Conservation (phyloP, 2,797 vertebrate species). For the Tamandua tetradactyla region DNA sequence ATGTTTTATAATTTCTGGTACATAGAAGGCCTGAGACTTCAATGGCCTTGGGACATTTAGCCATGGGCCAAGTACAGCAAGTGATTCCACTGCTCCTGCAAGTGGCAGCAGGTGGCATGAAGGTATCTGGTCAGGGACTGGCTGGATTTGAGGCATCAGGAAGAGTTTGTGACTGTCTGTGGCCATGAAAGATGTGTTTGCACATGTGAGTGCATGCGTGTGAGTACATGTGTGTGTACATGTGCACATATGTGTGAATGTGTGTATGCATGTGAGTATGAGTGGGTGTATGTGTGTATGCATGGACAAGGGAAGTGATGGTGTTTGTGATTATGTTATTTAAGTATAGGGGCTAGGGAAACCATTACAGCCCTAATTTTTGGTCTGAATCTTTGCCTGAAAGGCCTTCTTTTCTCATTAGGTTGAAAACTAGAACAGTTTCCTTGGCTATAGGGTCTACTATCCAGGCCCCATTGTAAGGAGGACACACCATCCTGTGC, state of each 20-base stretch:
- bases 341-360: not conserved
- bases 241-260: not conserved
- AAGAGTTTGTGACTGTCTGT: too few species aligned
- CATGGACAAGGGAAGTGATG: not conserved
- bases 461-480: not conserved
- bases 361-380: not conserved
- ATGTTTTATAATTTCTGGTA: constrained; percentile 31
- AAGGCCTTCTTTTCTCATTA: constrained; percentile 23
- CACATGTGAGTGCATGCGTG: too few species aligned
- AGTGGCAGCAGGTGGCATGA: not conserved
- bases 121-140: not conserved
- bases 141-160: not conserved
- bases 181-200: too few species aligned
- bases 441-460: not conserved
- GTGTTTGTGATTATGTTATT: not conserved
- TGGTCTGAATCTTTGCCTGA: not conserved
- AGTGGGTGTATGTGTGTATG: fast-evolving
- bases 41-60: not conserved
- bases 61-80: not conserved
- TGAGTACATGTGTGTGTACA: not conserved
- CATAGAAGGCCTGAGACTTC: not conserved
- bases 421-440: constrained; percentile 6
- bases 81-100: not conserved
- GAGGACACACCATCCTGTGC: not conserved
- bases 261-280: fast-evolving